Conservation (phyloP, 2,888 invertebrate species). For the Sialis lutaria region DNA sequence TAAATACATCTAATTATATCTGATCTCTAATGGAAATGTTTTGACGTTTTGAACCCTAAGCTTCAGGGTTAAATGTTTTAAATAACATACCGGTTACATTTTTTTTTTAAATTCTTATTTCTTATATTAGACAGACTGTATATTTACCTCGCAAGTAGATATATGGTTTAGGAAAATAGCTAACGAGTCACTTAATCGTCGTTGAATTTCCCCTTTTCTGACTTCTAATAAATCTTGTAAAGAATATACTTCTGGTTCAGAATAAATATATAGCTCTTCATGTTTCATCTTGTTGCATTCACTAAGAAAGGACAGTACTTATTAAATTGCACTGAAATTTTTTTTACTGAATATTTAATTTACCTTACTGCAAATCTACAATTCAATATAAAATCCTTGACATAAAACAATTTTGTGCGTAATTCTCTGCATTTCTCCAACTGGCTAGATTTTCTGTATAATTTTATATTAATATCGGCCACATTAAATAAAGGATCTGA, state of each 20-base stretch:
- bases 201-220: conserved; percentile 38
- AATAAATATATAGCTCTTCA: conserved; percentile 38
- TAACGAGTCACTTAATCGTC: conserved; percentile 37
- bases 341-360: conserved; percentile 13
- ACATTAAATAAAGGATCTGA: conserved; percentile 63
- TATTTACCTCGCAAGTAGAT: conserved; percentile 33
- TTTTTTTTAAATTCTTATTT: too few species aligned
- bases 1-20: too few species aligned
- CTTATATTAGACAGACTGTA: too few species aligned
- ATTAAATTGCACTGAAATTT: conserved; percentile 2
- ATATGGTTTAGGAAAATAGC: conserved; percentile 41
- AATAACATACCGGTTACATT: too few species aligned
- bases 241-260: conserved; percentile 53
- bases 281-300: conserved; percentile 33
- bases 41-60: too few species aligned
- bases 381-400: conserved; percentile 50
- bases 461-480: conserved; percentile 45
- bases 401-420: conserved; percentile 45
- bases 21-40: too few species aligned
- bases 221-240: conserved; percentile 51
- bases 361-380: conserved; percentile 51
- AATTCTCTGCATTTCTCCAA: conserved; percentile 41
- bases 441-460: conserved; percentile 43
- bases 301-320: conserved; percentile 22
- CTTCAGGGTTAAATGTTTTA: too few species aligned